Evolutionary conservation across 2,797 vertebrate species (phyloP).

Genomic region (Hafferia zeledoni): DNA sequence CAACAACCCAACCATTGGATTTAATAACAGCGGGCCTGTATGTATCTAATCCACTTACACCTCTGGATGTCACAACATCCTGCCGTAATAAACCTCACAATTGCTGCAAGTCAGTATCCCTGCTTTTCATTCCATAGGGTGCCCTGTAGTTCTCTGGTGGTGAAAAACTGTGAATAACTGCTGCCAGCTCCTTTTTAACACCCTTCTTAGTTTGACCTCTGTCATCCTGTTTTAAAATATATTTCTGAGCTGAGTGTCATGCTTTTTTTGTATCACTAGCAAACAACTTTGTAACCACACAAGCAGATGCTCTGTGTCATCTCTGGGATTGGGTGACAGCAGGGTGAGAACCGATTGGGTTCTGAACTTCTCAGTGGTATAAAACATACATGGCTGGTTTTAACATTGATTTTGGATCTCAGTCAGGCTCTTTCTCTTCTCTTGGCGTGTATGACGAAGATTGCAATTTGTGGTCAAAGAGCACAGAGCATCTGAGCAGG

Average conservation of each 20-base stretch:
- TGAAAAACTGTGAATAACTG: constrained; percentile 33
- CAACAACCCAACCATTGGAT: not conserved
- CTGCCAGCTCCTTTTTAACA: constrained; percentile 32
- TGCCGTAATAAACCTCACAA: not conserved
- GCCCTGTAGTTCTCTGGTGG: not conserved
- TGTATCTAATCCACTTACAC: not conserved
- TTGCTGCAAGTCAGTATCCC: not conserved
- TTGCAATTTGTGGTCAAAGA: not conserved
- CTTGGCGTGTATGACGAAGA: not conserved
- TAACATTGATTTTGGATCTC: not conserved
- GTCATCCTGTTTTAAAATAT: not conserved
- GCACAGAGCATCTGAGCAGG: not conserved
- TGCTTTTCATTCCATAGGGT: not conserved
- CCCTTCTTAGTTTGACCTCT: constrained; percentile 4
- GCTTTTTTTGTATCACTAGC: not conserved
- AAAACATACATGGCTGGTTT: not conserved
- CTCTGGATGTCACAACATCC: not conserved
- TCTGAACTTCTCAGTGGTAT: not conserved
- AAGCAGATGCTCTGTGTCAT: constrained; percentile 52
- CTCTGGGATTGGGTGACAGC: not conserved
- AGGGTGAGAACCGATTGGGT: not conserved
- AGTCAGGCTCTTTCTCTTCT: not conserved
- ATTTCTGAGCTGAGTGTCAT: not conserved
- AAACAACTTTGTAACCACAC: not conserved
- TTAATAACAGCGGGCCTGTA: not conserved